Evolutionary conservation across 1,140 invertebrate genomes (phyloP).

Genomic region (Apis florea): DNA sequence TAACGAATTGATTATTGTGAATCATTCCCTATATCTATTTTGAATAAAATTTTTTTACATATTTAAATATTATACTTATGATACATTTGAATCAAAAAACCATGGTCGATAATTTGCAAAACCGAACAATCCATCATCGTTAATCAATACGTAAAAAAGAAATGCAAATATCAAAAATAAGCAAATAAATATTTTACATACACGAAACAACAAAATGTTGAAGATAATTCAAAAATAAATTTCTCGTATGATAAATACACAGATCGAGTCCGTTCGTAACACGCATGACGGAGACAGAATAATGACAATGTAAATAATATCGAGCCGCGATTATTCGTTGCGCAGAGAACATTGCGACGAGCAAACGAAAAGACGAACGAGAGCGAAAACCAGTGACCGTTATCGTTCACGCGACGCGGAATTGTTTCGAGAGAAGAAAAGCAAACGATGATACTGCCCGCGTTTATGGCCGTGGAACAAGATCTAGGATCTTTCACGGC

Average conservation of each 20-base stretch:
- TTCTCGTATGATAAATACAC: slow-evolving; percentile 27
- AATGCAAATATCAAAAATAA: background rate
- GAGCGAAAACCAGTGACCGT: slow-evolving; percentile 3
- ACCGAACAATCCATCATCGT: background rate
- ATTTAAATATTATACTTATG: no score
- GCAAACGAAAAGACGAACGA: background rate
- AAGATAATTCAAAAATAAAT: slow-evolving; percentile 20
- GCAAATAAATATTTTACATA: background rate
- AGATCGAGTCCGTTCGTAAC: background rate
- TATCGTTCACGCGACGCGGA: slow-evolving; percentile 41
- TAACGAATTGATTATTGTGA: no score
- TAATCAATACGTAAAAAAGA: background rate
- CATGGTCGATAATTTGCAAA: background rate
- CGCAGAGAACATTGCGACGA: background rate
- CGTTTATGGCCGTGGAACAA: slow-evolving; percentile 32
- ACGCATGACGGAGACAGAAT: slow-evolving; percentile 35
- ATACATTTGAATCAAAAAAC: background rate
- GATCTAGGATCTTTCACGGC: slow-evolving; percentile 18
- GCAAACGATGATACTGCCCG: slow-evolving; percentile 28
- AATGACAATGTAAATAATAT: slow-evolving; percentile 47
- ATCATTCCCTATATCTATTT: no score
- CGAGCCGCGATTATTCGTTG: slow-evolving; percentile 41
- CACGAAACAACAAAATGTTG: no score
- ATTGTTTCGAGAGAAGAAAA: slow-evolving; percentile 30
- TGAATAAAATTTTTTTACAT: no score